Conservation (phyloP, 1,140 invertebrate species). For the Euura lappo region DNA sequence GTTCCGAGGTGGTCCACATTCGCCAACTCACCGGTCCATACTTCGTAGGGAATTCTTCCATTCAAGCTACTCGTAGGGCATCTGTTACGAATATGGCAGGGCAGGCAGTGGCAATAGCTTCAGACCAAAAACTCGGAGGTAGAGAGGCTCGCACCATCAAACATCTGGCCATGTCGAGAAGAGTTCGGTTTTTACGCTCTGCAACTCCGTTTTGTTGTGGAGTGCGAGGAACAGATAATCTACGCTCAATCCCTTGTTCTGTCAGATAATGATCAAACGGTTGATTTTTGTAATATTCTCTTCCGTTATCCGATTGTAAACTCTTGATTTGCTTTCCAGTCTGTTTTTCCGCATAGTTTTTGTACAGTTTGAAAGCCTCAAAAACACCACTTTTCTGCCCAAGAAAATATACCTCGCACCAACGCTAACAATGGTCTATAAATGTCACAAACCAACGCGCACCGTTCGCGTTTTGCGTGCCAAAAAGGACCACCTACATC, state of each 20-base stretch:
- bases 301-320: constrained; percentile 53
- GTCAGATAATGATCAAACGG: constrained; percentile 32
- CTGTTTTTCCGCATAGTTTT: background rate
- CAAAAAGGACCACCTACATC: constrained; percentile 50
- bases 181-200: constrained; percentile 21
- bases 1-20: constrained; percentile 38
- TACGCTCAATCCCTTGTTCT: constrained; percentile 23
- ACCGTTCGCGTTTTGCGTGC: constrained; percentile 29
- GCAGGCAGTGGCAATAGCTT: constrained; percentile 26
- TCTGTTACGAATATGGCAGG: constrained; percentile 32
- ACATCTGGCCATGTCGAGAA: constrained; percentile 17
- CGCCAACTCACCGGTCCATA: constrained; percentile 37
- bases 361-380: constrained; percentile 1
- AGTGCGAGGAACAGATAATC: constrained; percentile 31
- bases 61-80: constrained; percentile 20
- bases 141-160: constrained; percentile 19
- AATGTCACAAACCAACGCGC: constrained; percentile 21
- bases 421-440: constrained; percentile 20
- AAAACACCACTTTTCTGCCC: constrained; percentile 18
- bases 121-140: constrained; percentile 22
- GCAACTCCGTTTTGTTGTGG: constrained; percentile 28
- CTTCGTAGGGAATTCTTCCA: constrained; percentile 42
- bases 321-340: constrained; percentile 34
- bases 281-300: constrained; percentile 43
- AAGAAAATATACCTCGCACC: constrained; percentile 17